These are phyloP conservation scores for Drosophila pallidifrons DNA, from an alignment of 1,140 invertebrate species.

Conservation along the genomic window DNA sequence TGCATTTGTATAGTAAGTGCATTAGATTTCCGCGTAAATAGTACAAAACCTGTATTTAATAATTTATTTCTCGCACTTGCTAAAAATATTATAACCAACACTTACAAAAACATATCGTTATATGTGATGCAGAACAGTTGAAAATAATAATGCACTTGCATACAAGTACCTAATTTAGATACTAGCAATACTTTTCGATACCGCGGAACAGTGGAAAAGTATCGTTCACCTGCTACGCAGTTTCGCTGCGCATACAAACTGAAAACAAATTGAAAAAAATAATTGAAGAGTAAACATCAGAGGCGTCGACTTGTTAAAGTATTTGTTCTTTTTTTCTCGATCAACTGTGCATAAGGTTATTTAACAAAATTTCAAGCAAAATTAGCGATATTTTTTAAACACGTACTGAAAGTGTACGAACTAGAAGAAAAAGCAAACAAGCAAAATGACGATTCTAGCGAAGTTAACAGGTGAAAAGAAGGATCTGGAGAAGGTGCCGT, in stretches of 20 bases:
- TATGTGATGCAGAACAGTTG: too few species aligned
- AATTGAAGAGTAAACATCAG: slow-evolving; percentile 50
- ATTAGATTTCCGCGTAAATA: too few species aligned
- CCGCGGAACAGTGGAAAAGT: too few species aligned
- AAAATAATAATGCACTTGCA: too few species aligned
- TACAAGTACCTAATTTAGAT: too few species aligned
- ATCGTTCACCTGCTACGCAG: slow-evolving; percentile 26
- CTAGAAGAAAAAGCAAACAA: neutral
- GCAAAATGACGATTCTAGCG: slow-evolving; percentile 68
- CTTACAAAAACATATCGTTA: too few species aligned
- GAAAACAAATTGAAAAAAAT: slow-evolving; percentile 50
- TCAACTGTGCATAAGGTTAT: neutral
- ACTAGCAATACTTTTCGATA: too few species aligned
- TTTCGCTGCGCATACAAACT: slow-evolving; percentile 26
- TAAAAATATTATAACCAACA: too few species aligned
- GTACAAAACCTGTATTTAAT: too few species aligned
- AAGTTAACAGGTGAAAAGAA: slow-evolving; percentile 66
- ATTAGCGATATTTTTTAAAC: slow-evolving; percentile 1
- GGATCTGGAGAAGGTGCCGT: slow-evolving; percentile 87
- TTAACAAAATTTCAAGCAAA: slow-evolving; percentile 15
- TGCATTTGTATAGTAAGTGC: too few species aligned
- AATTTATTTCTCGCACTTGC: too few species aligned
- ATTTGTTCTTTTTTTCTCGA: slow-evolving; percentile 9
- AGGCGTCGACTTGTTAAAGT: slow-evolving; percentile 19
- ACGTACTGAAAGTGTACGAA: slow-evolving; percentile 19